Base-by-base conservation (phyloP, 2,797 vertebrate genomes). In the Podargus strigoides region DNA sequence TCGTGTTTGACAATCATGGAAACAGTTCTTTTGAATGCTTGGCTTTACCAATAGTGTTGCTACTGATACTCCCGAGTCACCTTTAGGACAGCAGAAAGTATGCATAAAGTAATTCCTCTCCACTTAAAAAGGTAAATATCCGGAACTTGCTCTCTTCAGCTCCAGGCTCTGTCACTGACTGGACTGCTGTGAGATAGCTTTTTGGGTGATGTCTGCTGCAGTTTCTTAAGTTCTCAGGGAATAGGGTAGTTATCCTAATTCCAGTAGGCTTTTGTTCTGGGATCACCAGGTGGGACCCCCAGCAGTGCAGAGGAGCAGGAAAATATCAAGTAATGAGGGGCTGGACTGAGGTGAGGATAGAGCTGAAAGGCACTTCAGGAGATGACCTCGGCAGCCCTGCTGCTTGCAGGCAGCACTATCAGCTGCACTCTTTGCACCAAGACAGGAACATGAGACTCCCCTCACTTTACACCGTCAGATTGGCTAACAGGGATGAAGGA, bases 21-120 rank as follows among this genome's bases (percentile, higher is more conserved):
- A 92, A 66, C 53, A 87, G 93, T 22, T 67, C 12, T 73, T 92
- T 66, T 69, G 52, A 85, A 72, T 41, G 36, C 23, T 84, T 52
- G n/a, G 15, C 59, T 91, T 84, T 72, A 89, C 52, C 75, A 78
- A 2, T 24, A 34, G 28, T 22, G 9, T 63, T 89, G 52, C 52
- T 82, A n/a, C 15, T 41, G 26, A n/a, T 28, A 55, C 11, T 76
- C 86, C 32, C 9, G 21, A 63, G 10, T 73, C 60, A 69, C 39
- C 7, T 77, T 64, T 52, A 67, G 27, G 44, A 85, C 24, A 84
- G 50, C 3, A 1, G 49, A 70, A 90, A 85, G 32, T 1, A 3
- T 58, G 6, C 4, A 12, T 24, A 23, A 64, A 72, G 14, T 74
- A 77, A 60, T 82, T 73, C 30, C 11, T 80, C 15, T 69, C 19